Evolutionary conservation across 2,113 vertebrate species (phyloP), one percentile per base, ranked within the genome.

Genomic region (Leptobrachium ailaonicum): DNA sequence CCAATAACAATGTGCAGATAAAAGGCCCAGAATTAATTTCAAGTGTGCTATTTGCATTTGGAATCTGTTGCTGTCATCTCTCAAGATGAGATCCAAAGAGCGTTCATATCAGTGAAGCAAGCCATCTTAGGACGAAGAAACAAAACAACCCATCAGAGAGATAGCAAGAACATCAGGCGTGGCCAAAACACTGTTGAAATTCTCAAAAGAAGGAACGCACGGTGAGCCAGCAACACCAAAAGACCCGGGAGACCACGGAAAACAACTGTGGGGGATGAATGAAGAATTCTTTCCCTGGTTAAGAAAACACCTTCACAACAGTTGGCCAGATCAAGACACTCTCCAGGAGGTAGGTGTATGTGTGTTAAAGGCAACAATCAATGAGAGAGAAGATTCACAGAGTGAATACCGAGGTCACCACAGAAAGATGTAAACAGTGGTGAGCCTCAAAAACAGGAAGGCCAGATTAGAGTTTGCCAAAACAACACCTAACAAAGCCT

Each of bases 271-370:
- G 63, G 32, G 63, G 63, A 2, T 66, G 63, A 66, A 4, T 32
- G 66, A 53, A 83, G 76, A 66, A 73, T 58, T 41, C 81, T 75
- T 78, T 14, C 13, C 5, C 74, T 75, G 60, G 66, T 70, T 76
- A 3, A 62, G 67, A 70, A 47, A 70, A 70, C 0, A 5, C 13
- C 13, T 64, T 56, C 32, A 62, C n/a, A 83, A 77, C 75, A 75
- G 73, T 71, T 20, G 82, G 63, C 82, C 79, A 85, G 45, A 47
- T 71, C 84, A 70, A 67, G 82, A 41, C 42, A 76, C 74, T 85
- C 76, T 77, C 41, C 75, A 14, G 42, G 67, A 70, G 77, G 13
- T 14, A 72, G 56, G 56, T 13, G 79, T 47, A 47, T 10, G 0
- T 5, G 79, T 70, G 13, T 58, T 12, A 58, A 45, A 13, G 43